Evolutionary conservation across 2,113 vertebrate genomes (phyloP).

Genomic region (Brachypteracias leptosomus): DNA sequence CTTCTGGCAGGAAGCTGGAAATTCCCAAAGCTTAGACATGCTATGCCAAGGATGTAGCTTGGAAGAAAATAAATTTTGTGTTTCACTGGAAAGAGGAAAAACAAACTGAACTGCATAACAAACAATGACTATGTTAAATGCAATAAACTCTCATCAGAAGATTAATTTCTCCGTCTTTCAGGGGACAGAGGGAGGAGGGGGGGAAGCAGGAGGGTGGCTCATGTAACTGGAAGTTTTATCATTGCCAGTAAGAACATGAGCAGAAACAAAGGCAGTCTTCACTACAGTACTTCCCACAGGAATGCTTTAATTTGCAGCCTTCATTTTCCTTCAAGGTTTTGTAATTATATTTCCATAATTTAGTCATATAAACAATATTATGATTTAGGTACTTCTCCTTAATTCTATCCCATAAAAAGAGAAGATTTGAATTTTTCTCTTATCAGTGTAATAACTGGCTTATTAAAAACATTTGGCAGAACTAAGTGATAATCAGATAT

Average conservation of each 20-base stretch:
- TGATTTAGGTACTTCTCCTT: neutral
- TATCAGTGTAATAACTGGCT: neutral
- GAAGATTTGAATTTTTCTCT: neutral
- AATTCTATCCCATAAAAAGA: neutral
- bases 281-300: rapidly evolving
- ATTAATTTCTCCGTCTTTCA: neutral
- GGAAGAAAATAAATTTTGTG: neutral
- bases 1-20: neutral
- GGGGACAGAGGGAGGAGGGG: too few relatives aligned
- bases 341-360: neutral
- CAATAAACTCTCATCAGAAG: neutral
- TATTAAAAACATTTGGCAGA: neutral
- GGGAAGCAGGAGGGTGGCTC: neutral
- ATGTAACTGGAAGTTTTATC: neutral
- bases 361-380: neutral
- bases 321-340: constrained; percentile 1
- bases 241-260: neutral
- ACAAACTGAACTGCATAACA: neutral
- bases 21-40: neutral
- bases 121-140: neutral
- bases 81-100: neutral
- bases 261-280: neutral
- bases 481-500: neutral
- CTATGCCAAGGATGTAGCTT: neutral
- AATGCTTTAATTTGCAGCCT: neutral